phyloP scores from a whole-genome alignment of 2,113 vertebrate species.

The Chrysemys picta region DNA sequence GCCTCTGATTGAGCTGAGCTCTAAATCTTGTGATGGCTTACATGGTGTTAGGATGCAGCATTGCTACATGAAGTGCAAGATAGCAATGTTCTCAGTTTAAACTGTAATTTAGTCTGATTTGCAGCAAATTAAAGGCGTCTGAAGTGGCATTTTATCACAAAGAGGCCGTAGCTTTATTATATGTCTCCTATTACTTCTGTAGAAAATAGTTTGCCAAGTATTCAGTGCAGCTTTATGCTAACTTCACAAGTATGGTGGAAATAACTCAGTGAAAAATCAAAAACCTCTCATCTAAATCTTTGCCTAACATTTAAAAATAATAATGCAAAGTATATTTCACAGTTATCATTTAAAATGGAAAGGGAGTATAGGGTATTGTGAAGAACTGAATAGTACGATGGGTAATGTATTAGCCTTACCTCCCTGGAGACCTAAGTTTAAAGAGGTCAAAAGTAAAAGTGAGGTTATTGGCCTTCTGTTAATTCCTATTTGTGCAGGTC shows the following conservation, averaged over 20 bases:
- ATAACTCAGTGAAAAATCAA: not conserved
- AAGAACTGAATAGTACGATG: not conserved
- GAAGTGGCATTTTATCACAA: conserved; percentile 55
- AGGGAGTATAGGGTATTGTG: not conserved
- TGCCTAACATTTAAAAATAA: not conserved
- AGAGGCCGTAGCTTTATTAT: conserved; percentile 41
- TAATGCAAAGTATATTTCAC: not conserved
- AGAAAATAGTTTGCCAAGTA: conserved; percentile 11
- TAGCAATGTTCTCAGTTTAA: conserved; percentile 81
- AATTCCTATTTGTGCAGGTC: fast-evolving
- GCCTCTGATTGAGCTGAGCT: conserved; percentile 81
- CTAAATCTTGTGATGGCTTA: conserved; percentile 81
- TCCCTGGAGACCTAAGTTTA: not conserved
- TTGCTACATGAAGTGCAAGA: conserved; percentile 66
- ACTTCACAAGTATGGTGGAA: not conserved
- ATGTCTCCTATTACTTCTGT: not conserved
- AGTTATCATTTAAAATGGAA: not conserved
- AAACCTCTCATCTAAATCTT: not conserved
- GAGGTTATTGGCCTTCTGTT: not conserved
- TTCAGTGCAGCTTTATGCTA: not conserved
- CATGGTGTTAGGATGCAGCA: conserved; percentile 77
- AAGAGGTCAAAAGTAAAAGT: not conserved
- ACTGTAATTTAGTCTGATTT: conserved; percentile 80
- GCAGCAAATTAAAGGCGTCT: conserved; percentile 73
- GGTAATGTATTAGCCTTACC: fast-evolving